Base-by-base conservation (phyloP, 2,113 vertebrate species). In the Electrona antarctica region DNA sequence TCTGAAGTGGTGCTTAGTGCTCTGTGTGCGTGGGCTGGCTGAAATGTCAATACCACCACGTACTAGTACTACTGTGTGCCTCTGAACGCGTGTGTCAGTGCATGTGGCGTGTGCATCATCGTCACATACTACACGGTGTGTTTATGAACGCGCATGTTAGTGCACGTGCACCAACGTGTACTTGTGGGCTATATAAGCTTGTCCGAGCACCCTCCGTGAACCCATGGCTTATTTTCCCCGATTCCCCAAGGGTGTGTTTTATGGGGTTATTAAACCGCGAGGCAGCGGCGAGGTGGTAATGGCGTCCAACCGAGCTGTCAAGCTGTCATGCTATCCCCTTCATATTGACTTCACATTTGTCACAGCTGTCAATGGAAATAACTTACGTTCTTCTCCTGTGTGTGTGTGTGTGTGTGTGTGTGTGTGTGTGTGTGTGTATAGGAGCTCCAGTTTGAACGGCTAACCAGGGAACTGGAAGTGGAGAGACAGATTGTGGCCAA, bases 401-500 rank as follows among this genome's bases (percentile, higher is more conserved):
- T 66, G 50, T 74, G 45, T 46, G 29, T 62, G 68, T 62, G 51
- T 33, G n/a, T 60, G 52, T 68, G 33, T 67, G 51, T 67, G 21
- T 58, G 29, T 62, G 68, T 70, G 51, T 33, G n/a, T 60, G 52
- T 67, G 33, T 67, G 50, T 67, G 21, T 67, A 54, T 82, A 99
- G 97, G 98, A 99, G 92, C 97, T 99, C 90, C 98, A 99, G 89
- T 99, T 99, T 95, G 97, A 99, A 88, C 95, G 97, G 86, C 96
- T 99, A 90, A 99, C 98, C 91, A 94, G 95, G 94, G 98, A 99
- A 92, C 95, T 99, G 92, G 98, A 99, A 91, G 97, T 97, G 92
- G 98, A 99, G 94, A 96, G 98, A 92, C 97, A 99, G 94, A 99
- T 99, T 94, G 97, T 99, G 94, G 98, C 98, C 94, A 98, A 95